Conservation (phyloP, 2,113 vertebrate species). For the Pelecanus crispus region DNA sequence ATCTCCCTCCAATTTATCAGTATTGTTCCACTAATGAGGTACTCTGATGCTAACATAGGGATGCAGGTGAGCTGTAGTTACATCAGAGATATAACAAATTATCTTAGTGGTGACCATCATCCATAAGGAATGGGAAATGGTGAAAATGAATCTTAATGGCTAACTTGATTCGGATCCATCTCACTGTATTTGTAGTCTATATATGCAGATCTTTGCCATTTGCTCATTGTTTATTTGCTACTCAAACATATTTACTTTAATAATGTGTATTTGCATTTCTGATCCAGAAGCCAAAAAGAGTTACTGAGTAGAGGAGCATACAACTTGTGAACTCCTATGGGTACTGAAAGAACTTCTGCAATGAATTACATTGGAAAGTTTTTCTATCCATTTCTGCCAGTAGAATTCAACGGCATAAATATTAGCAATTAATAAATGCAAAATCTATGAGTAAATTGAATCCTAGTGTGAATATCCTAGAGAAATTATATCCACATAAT, state of each 20-base stretch:
- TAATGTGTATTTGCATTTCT: background rate
- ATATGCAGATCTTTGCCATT: background rate
- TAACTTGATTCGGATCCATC: background rate
- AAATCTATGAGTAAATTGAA: background rate
- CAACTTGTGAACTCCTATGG: background rate
- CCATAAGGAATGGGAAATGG: background rate
- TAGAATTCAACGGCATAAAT: background rate
- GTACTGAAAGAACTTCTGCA: background rate
- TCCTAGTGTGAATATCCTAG: background rate
- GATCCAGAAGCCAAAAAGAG: background rate
- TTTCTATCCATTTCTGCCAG: background rate
- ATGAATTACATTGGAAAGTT: background rate
- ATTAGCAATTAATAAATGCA: background rate
- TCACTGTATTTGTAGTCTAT: background rate
- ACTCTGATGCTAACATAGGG: background rate
- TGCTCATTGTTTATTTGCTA: background rate
- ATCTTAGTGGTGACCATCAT: background rate
- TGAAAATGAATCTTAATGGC: background rate
- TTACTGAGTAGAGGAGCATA: background rate
- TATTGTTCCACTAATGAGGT: background rate
- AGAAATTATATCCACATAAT: background rate
- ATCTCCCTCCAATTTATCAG: background rate
- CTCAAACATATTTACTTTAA: background rate
- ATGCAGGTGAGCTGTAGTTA: background rate
- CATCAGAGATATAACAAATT: background rate